Conservation (phyloP, 2,888 invertebrate species). For the Cephus spinipes region DNA sequence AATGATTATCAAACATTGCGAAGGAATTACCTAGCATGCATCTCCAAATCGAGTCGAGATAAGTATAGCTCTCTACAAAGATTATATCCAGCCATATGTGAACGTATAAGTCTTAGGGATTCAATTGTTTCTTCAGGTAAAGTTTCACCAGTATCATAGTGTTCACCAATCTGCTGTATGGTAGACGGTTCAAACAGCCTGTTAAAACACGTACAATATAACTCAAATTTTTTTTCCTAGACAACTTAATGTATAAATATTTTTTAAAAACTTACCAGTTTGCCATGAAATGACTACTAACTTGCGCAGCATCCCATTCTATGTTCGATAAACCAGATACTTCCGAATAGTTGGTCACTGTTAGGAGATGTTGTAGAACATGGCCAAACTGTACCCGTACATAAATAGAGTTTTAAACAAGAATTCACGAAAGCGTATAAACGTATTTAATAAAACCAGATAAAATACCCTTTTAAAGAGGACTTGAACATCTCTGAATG, state of each 20-base stretch:
- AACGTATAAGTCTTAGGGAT: conserved; percentile 74
- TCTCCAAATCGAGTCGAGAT: conserved; percentile 84
- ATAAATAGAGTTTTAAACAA: neutral
- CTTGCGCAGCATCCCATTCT: conserved; percentile 93
- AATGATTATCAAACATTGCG: neutral
- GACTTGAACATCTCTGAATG: conserved; percentile 79
- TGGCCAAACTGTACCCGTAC: conserved; percentile 80
- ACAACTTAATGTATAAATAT: neutral
- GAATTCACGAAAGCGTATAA: neutral
- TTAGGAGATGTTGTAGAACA: conserved; percentile 86
- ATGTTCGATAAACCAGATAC: conserved; percentile 87
- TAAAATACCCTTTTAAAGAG: conserved; percentile 78
- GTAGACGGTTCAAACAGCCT: conserved; percentile 75
- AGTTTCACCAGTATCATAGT: conserved; percentile 79
- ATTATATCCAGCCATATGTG: conserved; percentile 83
- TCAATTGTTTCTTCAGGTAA: conserved; percentile 76
- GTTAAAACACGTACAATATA: neutral
- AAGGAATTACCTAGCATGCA: conserved; percentile 74
- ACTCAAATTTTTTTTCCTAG: neutral
- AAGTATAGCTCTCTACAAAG: conserved; percentile 86
- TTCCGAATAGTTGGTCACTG: conserved; percentile 84
- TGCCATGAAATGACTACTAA: conserved; percentile 85
- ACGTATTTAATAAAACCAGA: neutral
- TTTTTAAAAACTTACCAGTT: conserved; percentile 71
- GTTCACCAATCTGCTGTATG: conserved; percentile 75